phyloP scores from a whole-genome alignment of 2,113 vertebrate species.

The Gadus macrocephalus region DNA sequence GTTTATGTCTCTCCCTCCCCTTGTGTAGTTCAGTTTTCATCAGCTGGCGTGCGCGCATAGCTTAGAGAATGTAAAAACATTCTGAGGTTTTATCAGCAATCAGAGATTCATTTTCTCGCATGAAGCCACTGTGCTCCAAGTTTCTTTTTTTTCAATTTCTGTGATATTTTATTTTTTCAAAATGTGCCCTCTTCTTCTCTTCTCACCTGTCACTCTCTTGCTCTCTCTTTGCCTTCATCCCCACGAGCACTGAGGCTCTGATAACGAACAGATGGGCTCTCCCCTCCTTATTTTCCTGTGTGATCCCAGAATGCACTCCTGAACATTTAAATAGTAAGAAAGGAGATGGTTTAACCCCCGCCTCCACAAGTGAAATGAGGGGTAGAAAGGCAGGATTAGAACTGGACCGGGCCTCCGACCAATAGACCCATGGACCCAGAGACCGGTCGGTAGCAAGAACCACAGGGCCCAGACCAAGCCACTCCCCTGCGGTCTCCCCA shows the following conservation, averaged over 20 bases:
- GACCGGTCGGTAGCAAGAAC: constrained; percentile 49
- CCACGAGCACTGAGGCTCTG: constrained; percentile 52
- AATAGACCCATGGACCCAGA: constrained; percentile 11
- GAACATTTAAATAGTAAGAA: constrained; percentile 26
- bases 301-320: constrained; percentile 45
- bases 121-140: not conserved
- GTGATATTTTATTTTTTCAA: too few species aligned
- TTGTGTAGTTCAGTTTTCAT: constrained; percentile 14
- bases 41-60: not conserved
- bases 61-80: not conserved
- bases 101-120: not conserved
- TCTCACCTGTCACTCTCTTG: not conserved
- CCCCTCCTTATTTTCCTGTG: constrained; percentile 47
- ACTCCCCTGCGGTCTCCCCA: constrained; percentile 52
- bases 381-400: constrained; percentile 36
- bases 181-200: not conserved
- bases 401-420: constrained; percentile 30
- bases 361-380: constrained; percentile 41
- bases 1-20: too few species aligned
- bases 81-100: constrained; percentile 17
- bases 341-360: constrained; percentile 18
- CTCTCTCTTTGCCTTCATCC: constrained; percentile 5
- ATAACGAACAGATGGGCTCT: constrained; percentile 52
- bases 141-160: not conserved
- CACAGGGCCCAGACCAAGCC: constrained; percentile 53